Base-by-base conservation (phyloP, 2,888 invertebrate genomes). In the Dascillus cervinus region DNA sequence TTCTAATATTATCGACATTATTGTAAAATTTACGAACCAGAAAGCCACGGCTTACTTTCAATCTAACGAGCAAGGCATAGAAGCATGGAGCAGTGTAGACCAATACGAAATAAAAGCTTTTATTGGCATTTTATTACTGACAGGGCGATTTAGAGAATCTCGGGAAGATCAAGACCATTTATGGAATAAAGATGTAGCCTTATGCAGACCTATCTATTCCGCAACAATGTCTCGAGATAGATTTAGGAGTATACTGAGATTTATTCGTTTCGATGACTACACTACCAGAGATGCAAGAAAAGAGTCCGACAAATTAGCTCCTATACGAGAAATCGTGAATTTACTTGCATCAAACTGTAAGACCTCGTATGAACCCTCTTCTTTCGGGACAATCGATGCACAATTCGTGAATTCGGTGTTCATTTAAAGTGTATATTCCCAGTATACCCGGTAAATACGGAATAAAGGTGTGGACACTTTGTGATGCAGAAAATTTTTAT, bases 11-110 rank as follows among this genome's bases (percentile, higher is more conserved):
- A 27, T 27, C 9, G 20, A 20, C 14, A 26, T 10, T 9, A 20
- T 27, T 13, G 27, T 27, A 27, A 20, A 27, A 27, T 27, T 10
- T 27, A 27, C 12, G 11, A 27, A 27, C 20, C 27, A 27, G 27
- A 27, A 27, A 11, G 27, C 20, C 21, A 11, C 27, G 19, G 19
- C 20, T 20, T 27, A 19, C 27, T 15, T 26, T 26, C 17, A 26
- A 11, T 26, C 17, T 12, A 26, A 26, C 11, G n/a, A n/a, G n/a
- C n/a, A n/a, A n/a, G 17, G 26, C 13, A 17, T 15, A 13, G 8
- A 3, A 15, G 13, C n/a, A 5, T n/a, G 15, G 13, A 13, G 19
- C 11, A 15, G 26, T 12, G 10, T 26, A 13, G 19, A 27, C 21
- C 20, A 9, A 21, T 13, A 27, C 13, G 22, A 22, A 22, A 8